Evolutionary conservation across 2,888 invertebrate species (phyloP).

Genomic region (Xylocampa areola): DNA sequence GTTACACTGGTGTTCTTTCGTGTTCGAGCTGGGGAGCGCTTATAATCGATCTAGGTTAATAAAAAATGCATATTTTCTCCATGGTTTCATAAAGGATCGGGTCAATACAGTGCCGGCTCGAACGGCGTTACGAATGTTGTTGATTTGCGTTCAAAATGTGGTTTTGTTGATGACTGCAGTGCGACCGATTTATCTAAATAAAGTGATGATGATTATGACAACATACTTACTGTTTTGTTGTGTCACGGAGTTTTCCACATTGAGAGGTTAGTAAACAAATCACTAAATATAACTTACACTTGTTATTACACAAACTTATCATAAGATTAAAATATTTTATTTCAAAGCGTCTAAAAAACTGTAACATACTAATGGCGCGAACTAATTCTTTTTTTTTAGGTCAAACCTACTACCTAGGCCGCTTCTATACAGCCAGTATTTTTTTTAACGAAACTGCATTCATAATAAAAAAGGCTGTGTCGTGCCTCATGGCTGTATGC

Average conservation of each 20-base stretch:
- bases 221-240: conserved; percentile 62
- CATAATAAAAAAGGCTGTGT: conserved; percentile 17
- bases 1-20: conserved; percentile 64
- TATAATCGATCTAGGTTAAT: conserved; percentile 86
- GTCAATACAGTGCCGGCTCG: conserved; percentile 75
- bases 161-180: conserved; percentile 65
- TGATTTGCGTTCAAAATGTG: conserved; percentile 61
- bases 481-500: conserved; percentile 21
- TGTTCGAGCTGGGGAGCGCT: conserved; percentile 63
- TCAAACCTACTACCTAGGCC: conserved; percentile 1
- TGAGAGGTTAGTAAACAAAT: conserved; percentile 83
- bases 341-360: conserved; percentile 4
- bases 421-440: conserved; percentile 13
- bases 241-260: conserved; percentile 61
- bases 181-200: conserved; percentile 63
- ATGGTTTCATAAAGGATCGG: conserved; percentile 82
- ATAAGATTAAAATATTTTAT: no score
- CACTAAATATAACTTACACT: no score
- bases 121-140: conserved; percentile 67
- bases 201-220: conserved; percentile 69
- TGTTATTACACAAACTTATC: no score
- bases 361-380: conserved; percentile 45
- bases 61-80: conserved; percentile 88
- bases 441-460: conserved; percentile 22
- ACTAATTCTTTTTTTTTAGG: conserved; percentile 24